Evolutionary conservation across 2,888 invertebrate genomes (phyloP).

Genomic region (Andrena bicolor): DNA sequence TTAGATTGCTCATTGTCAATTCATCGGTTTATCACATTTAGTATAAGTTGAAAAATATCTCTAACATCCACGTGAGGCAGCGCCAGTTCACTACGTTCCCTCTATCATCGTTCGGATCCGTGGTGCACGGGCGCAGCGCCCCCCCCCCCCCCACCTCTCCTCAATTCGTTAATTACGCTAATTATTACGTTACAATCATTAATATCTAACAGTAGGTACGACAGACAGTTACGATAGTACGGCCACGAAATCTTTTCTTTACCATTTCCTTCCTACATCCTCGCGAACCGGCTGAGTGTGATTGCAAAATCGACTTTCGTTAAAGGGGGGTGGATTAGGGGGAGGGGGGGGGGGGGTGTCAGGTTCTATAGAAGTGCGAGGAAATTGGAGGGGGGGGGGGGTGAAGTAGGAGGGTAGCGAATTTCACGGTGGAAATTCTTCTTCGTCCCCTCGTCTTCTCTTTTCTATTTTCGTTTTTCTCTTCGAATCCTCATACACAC

Average conservation of each 20-base stretch:
- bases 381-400: neutral
- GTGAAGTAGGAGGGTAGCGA: neutral
- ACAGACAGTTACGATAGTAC: constrained; percentile 80
- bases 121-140: constrained; percentile 50
- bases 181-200: constrained; percentile 69
- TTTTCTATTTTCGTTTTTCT: neutral
- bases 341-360: constrained; percentile 18
- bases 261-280: constrained; percentile 36
- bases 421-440: neutral
- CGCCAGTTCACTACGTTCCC: constrained; percentile 38
- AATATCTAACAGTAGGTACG: constrained; percentile 78
- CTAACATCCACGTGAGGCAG: constrained; percentile 84
- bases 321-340: constrained; percentile 44
- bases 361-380: constrained; percentile 1
- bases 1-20: constrained; percentile 85
- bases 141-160: constrained; percentile 26
- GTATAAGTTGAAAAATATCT: constrained; percentile 85
- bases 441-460: neutral
- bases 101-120: constrained; percentile 1
- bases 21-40: constrained; percentile 85
- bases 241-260: constrained; percentile 72
- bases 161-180: constrained; percentile 65
- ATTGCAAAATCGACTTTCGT: constrained; percentile 78
- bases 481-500: neutral
- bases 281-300: constrained; percentile 71